Evolutionary conservation across 2,888 invertebrate genomes (phyloP), one percentile per base, ranked within the genome.

Genomic region (Mesochorus sp.): DNA sequence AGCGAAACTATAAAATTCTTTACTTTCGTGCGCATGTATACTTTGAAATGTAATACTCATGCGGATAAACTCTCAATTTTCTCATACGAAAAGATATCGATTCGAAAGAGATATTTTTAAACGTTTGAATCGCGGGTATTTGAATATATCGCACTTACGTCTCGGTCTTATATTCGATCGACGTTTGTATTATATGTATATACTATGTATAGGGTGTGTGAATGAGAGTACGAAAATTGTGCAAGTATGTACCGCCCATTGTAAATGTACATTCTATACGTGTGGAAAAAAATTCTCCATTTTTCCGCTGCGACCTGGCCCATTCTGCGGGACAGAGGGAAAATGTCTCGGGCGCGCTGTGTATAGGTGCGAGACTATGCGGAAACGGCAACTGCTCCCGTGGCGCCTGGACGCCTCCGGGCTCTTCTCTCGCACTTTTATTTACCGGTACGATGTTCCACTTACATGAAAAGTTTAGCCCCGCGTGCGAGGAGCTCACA

Each of bases 401-500:
- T 71, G 84, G 76, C 80, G 68, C 80, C 68, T 28, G 28, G 12
- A 59, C 61, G 80, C 73, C 75, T 68, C 39, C 64, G 37, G 67
- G 64, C 76, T 80, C 71, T 80, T 75, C 31, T 44, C 34, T 24
- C 62, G 73, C 76, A 80, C 79, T 82, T 82, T 85, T 87, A 86
- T 85, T 85, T 83, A 82, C 81, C 81, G 80, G 76, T 64, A 44
- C 74, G 74, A 53, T 67, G 78, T 71, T 82, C 78, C 80, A 83
- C 82, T 87, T 84, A 84, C 80, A 81, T 83, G 82, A 79, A 84
- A 85, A 85, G 84, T 87, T 85, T 83, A 83, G 44, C 74, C 64
- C 42, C 76, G 71, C 61, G 59, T 62, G 82, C 64, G 80, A 64
- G 31, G 37, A 34, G 39, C 34, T 59, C 47, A 39, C 19, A 34